Percentiles rank a stretch among this genome's conserved stretches.
These are phyloP conservation scores for Polyploca ridens DNA, from an alignment of 2,888 invertebrate species.

Conservation along the genomic window DNA sequence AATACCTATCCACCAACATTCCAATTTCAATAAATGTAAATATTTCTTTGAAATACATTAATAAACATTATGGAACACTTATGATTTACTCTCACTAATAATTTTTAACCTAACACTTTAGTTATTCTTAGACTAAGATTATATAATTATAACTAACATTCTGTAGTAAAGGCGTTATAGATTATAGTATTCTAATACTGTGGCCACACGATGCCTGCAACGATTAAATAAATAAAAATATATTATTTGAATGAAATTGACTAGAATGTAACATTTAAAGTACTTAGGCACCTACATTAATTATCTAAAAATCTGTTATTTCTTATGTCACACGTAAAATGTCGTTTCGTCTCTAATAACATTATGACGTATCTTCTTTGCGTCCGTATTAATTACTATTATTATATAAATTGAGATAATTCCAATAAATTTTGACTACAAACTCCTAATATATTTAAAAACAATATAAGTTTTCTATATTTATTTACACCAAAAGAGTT, in stretches of 20 bases:
- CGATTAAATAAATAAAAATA: conserved; percentile 32
- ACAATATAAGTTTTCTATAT: background rate
- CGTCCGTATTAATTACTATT: background rate
- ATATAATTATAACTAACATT: background rate
- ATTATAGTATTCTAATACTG: conserved; percentile 35
- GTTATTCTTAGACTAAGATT: conserved; percentile 17
- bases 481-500: conserved; percentile 35
- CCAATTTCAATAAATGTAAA: conserved; percentile 45
- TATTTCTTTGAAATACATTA: conserved; percentile 25
- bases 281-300: conserved; percentile 58
- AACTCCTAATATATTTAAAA: background rate
- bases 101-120: conserved; percentile 31
- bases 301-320: conserved; percentile 15
- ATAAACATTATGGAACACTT: conserved; percentile 39
- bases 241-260: conserved; percentile 63
- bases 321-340: background rate
- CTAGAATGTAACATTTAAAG: conserved; percentile 66
- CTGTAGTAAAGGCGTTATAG: background rate
- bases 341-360: too few relatives aligned
- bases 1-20: conserved; percentile 49
- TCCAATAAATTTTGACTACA: conserved; percentile 14
- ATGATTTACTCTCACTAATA: conserved; percentile 49
- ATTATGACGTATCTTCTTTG: too few relatives aligned
- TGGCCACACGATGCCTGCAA: conserved; percentile 21
- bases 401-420: conserved; percentile 7